These are phyloP conservation scores for Aphelinus certus DNA, from an alignment of 1,140 invertebrate species.

Conservation along the genomic window DNA sequence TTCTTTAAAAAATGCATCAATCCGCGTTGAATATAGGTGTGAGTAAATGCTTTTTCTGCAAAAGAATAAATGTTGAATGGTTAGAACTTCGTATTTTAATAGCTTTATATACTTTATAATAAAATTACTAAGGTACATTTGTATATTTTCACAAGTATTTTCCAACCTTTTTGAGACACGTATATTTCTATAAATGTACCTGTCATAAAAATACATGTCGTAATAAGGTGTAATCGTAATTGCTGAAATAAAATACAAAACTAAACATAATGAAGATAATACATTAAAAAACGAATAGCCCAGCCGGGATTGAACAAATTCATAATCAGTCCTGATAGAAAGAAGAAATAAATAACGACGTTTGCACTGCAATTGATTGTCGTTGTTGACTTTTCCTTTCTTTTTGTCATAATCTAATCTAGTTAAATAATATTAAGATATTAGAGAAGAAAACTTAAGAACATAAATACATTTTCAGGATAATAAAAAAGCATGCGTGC, in stretches of 20 bases:
- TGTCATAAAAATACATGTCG: background rate
- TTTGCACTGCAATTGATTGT: background rate
- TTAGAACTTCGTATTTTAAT: no score
- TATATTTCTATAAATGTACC: background rate
- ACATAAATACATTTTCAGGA: no score
- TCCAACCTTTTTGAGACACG: background rate
- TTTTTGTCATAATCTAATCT: background rate
- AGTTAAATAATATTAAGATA: background rate
- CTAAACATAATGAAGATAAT: background rate
- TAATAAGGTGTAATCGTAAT: conserved; percentile 1
- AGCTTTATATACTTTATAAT: background rate
- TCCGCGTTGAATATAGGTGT: no score
- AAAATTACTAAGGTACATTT: conserved; percentile 23
- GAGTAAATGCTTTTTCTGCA: no score
- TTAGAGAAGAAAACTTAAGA: no score
- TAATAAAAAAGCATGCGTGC: background rate
- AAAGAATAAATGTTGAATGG: no score
- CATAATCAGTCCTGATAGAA: conserved; percentile 21
- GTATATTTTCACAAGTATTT: conserved; percentile 18
- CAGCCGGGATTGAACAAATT: conserved; percentile 12
- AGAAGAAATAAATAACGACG: conserved; percentile 3
- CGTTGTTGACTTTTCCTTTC: background rate
- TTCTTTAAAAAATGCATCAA: no score
- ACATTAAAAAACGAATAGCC: conserved; percentile 23
- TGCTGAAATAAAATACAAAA: background rate